Evolutionary conservation across 2,888 invertebrate species (phyloP), one percentile per base, ranked within the genome.

Genomic region (Parascotia fuliginaria): DNA sequence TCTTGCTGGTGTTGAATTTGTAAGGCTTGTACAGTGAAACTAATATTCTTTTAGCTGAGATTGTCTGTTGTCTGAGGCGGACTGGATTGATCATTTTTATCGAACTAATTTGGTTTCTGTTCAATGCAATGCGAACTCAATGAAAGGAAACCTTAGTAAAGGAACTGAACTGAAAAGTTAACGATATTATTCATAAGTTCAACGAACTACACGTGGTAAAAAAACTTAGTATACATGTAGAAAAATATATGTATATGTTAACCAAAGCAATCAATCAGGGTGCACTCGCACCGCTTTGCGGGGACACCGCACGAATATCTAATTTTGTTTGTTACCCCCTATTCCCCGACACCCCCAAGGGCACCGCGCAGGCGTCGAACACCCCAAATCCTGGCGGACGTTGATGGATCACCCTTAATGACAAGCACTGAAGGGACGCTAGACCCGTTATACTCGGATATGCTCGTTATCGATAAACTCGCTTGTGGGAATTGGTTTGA

Each of bases 321-420:
- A 90, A 90, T 90, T 88, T 89, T 88, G 88, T 88, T 89, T 89
- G 89, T 85, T 83, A 80, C 76, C 75, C 74, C 60, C 60, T 50
- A 42, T 39, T 50, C 55, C 59, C 63, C 74, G 70, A 48, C 56
- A 61, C 52, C 60, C 65, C 64, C 55, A 64, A 53, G 51, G 47
- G 60, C 48, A 66, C 61, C 66, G 87, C 89, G 91, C 89, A 89
- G 70, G 88, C 89, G 89, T 81, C 80, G 77, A 73, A 77, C 85
- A 81, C 87, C 92, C 92, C 81, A 91, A 92, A 90, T 89, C 92
- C 90, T 79, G 74, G 85, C 84, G 87, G 92, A 92, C 91, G 83
- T 91, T 92, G 91, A 92, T 92, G 91, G 91, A 92, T 92, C 91
- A 91, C 91, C 92, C 91, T 88, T 91, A 92, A 92, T 91, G 92